phyloP scores from a whole-genome alignment of 2,888 invertebrate species.

The Linhomoeus sp. region DNA sequence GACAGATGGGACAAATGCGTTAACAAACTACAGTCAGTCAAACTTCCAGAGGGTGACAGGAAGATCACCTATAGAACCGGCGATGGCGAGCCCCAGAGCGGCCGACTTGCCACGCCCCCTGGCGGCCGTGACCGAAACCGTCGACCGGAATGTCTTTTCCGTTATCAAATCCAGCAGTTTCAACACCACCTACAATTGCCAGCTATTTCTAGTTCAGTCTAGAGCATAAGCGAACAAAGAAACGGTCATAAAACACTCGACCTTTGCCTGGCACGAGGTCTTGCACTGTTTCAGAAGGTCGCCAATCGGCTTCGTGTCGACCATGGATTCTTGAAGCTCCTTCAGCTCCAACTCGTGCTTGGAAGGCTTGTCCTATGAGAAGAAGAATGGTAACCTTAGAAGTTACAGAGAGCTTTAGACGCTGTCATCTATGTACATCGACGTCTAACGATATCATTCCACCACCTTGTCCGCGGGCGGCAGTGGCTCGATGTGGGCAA shows the following conservation, averaged over 20 bases:
- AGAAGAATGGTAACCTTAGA: constrained; percentile 16
- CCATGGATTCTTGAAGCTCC: constrained; percentile 56
- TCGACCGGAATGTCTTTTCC: constrained; percentile 66
- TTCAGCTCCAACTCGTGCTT: constrained; percentile 43
- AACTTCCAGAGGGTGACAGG: too few relatives aligned
- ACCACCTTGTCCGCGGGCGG: constrained; percentile 8
- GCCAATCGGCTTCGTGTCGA: constrained; percentile 78
- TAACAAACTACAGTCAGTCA: not conserved
- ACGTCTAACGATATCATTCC: too few relatives aligned
- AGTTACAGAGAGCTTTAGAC: too few relatives aligned
- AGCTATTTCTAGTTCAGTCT: too few relatives aligned
- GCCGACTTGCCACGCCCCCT: constrained; percentile 92
- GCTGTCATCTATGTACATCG: too few relatives aligned
- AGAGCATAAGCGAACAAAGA: not conserved
- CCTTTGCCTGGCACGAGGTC: constrained; percentile 59
- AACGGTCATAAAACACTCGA: not conserved
- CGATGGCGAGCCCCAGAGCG: constrained; percentile 46
- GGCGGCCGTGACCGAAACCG: constrained; percentile 82
- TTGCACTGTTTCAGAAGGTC: constrained; percentile 65
- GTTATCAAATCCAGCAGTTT: constrained; percentile 85
- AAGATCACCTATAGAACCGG: too few relatives aligned
- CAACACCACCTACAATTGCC: constrained; percentile 62
- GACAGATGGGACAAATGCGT: not conserved
- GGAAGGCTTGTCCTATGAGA: constrained; percentile 12
- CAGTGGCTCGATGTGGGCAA: constrained; percentile 55